Evolutionary conservation across 2,113 vertebrate genomes (phyloP).

Genomic region (Leucoraja erinaceus): DNA sequence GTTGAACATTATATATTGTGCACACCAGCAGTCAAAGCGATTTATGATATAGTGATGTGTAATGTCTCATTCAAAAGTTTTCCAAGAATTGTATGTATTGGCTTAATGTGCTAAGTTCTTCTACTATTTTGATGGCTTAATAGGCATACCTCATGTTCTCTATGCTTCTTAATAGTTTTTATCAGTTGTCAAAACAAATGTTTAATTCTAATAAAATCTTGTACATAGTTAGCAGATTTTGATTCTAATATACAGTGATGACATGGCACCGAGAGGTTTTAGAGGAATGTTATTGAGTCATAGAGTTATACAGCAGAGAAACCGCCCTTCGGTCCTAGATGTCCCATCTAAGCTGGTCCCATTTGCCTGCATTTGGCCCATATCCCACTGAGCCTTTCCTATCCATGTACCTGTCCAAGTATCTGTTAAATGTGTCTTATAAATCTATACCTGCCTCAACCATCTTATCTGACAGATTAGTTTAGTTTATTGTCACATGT

Average conservation of each 20-base stretch:
- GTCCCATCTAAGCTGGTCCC: too few species aligned
- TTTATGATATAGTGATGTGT: background rate
- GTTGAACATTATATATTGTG: background rate
- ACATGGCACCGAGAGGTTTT: background rate
- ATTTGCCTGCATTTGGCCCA: too few species aligned
- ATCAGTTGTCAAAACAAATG: background rate
- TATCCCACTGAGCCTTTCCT: too few species aligned
- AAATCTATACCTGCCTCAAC: too few species aligned
- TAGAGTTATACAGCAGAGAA: too few species aligned
- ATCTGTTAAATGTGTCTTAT: too few species aligned
- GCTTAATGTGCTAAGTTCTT: background rate
- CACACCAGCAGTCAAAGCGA: background rate
- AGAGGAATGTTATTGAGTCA: background rate
- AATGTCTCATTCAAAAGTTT: background rate
- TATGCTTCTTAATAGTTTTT: background rate
- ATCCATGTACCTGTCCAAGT: too few species aligned
- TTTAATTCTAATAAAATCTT: background rate
- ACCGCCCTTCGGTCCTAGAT: too few species aligned
- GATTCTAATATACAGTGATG: background rate
- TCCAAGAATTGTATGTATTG: background rate
- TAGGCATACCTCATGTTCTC: background rate
- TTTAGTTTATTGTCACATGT: too few species aligned
- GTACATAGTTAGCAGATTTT: background rate
- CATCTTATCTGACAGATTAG: too few species aligned
- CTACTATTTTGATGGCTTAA: background rate